Evolutionary conservation across 2,797 vertebrate genomes (phyloP).

Genomic region (Manis javanica): DNA sequence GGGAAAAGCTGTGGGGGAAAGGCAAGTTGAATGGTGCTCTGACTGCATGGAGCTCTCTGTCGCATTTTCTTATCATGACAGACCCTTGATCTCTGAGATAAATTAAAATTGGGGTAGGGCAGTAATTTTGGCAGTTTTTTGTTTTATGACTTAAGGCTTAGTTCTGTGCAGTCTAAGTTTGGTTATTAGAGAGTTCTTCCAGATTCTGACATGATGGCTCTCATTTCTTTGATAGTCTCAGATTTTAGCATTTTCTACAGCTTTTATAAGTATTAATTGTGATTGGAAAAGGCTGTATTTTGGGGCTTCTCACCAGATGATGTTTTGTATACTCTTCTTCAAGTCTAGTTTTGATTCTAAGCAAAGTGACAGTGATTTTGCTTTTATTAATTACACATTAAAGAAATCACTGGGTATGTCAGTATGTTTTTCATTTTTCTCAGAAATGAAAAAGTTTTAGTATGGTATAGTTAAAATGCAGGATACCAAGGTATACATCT

Average conservation of each 20-base stretch:
- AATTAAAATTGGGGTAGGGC: not conserved
- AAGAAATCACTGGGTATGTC: not conserved
- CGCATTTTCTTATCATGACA: not conserved
- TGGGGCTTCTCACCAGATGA: not conserved
- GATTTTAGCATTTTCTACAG: constrained; percentile 15
- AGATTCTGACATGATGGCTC: not conserved
- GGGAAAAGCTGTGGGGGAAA: not conserved
- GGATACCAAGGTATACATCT: not conserved
- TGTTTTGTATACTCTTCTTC: not conserved
- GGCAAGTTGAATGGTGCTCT: not conserved
- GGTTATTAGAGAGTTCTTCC: not conserved
- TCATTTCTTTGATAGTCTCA: constrained; percentile 22
- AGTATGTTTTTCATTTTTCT: constrained; percentile 41
- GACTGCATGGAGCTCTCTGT: not conserved
- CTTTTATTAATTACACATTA: constrained; percentile 11
- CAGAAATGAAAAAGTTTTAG: not conserved
- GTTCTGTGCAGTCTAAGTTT: not conserved
- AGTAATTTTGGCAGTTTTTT: not conserved
- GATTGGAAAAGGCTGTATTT: constrained; percentile 13
- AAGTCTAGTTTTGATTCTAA: constrained; percentile 24
- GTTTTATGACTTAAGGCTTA: not conserved
- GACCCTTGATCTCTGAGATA: not conserved
- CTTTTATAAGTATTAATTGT: not conserved
- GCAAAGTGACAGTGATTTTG: not conserved
- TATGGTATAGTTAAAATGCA: not conserved